These are phyloP conservation scores for Cricetomys ansorgei DNA, from an alignment of 2,113 vertebrate species.

Conservation along the genomic window DNA sequence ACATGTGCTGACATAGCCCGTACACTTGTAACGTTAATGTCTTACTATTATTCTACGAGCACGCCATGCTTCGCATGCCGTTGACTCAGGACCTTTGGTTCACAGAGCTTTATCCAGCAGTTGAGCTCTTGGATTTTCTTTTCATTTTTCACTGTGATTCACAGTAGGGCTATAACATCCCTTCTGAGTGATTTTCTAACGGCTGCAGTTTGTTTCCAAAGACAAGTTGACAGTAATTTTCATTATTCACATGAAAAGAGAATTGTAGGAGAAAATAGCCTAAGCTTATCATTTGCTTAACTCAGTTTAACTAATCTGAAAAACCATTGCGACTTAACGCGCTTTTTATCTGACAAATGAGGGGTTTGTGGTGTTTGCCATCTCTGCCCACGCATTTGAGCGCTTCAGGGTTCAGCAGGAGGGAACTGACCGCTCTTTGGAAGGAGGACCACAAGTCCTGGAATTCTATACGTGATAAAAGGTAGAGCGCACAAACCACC, in stretches of 20 bases:
- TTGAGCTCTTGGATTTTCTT: background rate
- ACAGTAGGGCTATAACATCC: background rate
- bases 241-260: background rate
- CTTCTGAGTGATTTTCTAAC: constrained; percentile 36
- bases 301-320: constrained; percentile 28
- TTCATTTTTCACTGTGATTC: background rate
- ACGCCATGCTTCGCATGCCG: background rate
- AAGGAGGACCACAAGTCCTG: constrained; percentile 3
- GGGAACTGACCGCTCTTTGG: constrained; percentile 32
- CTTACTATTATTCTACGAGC: background rate
- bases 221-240: constrained; percentile 5
- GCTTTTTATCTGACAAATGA: background rate
- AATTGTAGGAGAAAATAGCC: background rate
- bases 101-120: background rate
- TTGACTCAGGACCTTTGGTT: background rate
- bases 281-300: constrained; percentile 4
- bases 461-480: background rate
- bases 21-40: background rate
- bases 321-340: background rate
- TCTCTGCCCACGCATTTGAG: background rate
- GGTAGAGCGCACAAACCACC: background rate
- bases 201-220: constrained; percentile 30
- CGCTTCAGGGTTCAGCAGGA: background rate
- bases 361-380: background rate
- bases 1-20: background rate